A percentile compares a stretch with the other conserved stretches of the same genome.
Conservation (phyloP, 2,797 vertebrate species). For the Alauda arvensis region DNA sequence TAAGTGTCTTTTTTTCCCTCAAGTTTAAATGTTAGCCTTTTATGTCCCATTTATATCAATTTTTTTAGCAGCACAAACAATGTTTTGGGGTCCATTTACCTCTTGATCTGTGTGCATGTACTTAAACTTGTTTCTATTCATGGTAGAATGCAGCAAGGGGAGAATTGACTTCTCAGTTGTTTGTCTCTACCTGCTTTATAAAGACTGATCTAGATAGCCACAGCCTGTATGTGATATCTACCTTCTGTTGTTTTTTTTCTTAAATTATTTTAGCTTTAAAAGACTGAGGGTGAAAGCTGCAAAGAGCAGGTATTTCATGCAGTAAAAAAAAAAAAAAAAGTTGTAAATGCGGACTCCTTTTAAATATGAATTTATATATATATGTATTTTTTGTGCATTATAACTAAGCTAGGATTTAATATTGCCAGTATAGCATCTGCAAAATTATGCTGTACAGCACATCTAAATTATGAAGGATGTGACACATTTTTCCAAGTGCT, state of each 20-base stretch:
- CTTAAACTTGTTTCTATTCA: conserved; percentile 25
- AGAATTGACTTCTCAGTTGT: conserved; percentile 38
- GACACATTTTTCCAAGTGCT: conserved; percentile 65
- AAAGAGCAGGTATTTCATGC: conserved; percentile 71
- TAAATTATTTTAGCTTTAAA: conserved; percentile 85
- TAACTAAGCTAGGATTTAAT: conserved; percentile 75
- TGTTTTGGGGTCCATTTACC: conserved; percentile 47
- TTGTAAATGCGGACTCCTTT: conserved; percentile 75
- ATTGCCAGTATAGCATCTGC: conserved; percentile 71
- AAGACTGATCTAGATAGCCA: conserved; percentile 55
- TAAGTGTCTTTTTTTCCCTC: conserved; percentile 31
- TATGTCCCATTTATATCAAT: conserved; percentile 7
- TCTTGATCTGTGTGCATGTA: conserved; percentile 10
- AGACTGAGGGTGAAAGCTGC: conserved; percentile 73
- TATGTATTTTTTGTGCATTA: conserved; percentile 80
- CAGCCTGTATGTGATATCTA: conserved; percentile 44
- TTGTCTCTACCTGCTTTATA: conserved; percentile 43
- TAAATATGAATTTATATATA: conserved; percentile 81
- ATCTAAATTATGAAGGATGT: conserved; percentile 68
- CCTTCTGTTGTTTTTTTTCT: conserved; percentile 68
- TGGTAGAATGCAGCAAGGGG: conserved; percentile 44
- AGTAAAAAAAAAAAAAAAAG: conserved; percentile 60
- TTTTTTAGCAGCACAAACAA: conserved; percentile 24
- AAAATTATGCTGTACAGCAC: conserved; percentile 60
- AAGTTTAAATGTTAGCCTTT: conserved; percentile 26